Evolutionary conservation across 2,888 invertebrate species (phyloP), one percentile per base, ranked within the genome.

Genomic region (Andricus curvator): DNA sequence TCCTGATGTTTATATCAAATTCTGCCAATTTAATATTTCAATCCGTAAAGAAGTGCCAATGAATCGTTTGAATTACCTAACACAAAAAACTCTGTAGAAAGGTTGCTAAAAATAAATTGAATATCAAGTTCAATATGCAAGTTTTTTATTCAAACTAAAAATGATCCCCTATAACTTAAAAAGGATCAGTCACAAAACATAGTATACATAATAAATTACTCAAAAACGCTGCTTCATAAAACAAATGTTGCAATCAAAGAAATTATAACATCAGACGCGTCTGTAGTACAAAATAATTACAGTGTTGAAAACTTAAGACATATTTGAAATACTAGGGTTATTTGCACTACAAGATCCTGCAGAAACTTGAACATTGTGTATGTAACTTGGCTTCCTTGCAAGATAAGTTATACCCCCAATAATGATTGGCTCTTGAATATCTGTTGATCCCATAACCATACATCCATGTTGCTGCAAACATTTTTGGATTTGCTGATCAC

Each of bases 351-450:
- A 37, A 33, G 9, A 56, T 74, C 13, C 4, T 56, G 20, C n/a
- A 17, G 33, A 11, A 56, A 60, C 11, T 33, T 37, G 37, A 74
- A n/a, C 15, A 56, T 17, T 70, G 4, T 81, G 85, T 66, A 85
- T 74, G 64, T 81, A 88, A 22, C 86, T 82, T 0, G 86, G 84
- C 79, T 88, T 90, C 48, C 89, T 88, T 4, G 88, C 90, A 20
- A 88, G 83, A 82, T 89, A 91, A 65, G 85, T 87, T 48, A 90
- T 74, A 48, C 91, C 91, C 13, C 90, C 91, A 66, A 91, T 87
- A 2, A 87, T 85, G 60, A 82, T 87, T 1, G 88, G 82, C 66
- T 90, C 89, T 22, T 85, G 86, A 37, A 90, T 84, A 33, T 86
- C 82, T 8, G 64, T 11, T 79, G 1, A 29, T 22, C 25, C 68